Base-by-base conservation (phyloP, 2,888 invertebrate genomes). In the Nebria salina region DNA sequence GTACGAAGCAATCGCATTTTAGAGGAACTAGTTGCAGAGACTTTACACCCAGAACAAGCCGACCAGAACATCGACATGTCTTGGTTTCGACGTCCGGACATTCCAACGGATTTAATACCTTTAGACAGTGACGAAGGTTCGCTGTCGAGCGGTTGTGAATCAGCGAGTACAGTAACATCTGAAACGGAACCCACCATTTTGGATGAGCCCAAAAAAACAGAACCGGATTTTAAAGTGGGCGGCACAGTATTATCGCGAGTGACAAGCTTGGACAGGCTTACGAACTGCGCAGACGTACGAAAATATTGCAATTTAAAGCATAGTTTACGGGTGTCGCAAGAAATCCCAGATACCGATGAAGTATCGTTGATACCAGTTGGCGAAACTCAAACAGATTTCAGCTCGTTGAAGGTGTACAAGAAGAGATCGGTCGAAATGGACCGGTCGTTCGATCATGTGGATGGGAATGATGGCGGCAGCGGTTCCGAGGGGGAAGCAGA, bases 91-190 rank as follows among this genome's bases (percentile, higher is more conserved):
- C 87, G 87, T 42, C 83, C 87, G 72, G 85, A 85, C 26, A 86
- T 87, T 78, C 86, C 86, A 76, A 82, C 84, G 8, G 87, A 91
- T 87, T 90, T 91, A 88, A 90, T 90, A 87, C 91, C 91, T 86
- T 89, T 91, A 83, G 94, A 94, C 86, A 93, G 93, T 88, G 94
- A 94, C 89, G 94, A 94, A 86, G 93, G 94, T 84, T 94, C 94
- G 76, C 93, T 95, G 86, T 95, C 95, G 83, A 95, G 95, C 86
- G 95, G 95, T 84, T 95, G 95, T 88, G 95, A 95, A 89, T 94
- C 94, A 13, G 94, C 94, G 75, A 94, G 94, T 88, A 94, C 94
- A 8, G 93, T 92, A 68, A 92, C 92, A 80, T 91, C 92, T 68
- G 92, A 92, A 85, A 87, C 90, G 65, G 92, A 92, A 34, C 86